phyloP scores from a whole-genome alignment of 1,140 invertebrate species.

The Drusus annulatus region DNA sequence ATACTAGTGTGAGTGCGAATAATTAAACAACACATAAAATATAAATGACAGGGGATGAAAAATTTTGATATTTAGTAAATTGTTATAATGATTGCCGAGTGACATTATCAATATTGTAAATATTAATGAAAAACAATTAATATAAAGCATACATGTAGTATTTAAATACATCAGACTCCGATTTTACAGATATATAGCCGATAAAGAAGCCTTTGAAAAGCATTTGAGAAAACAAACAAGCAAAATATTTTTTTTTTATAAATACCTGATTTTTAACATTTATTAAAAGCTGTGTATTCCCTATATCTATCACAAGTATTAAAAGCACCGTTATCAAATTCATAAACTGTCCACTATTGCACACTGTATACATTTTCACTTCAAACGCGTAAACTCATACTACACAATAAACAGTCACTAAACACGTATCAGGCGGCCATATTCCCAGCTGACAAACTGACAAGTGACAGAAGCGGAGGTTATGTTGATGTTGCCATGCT shows the following conservation, averaged over 20 bases:
- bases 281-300: conserved; percentile 73
- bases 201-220: neutral
- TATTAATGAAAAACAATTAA: no score
- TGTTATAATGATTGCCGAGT: no score
- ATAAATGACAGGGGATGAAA: no score
- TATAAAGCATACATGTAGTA: no score
- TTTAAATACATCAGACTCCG: neutral
- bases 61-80: no score
- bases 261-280: conserved; percentile 79
- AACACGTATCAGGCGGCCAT: conserved; percentile 35
- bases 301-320: conserved; percentile 49
- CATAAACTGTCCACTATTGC: conserved; percentile 30
- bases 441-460: conserved; percentile 50
- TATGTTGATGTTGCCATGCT: conserved; percentile 34
- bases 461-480: conserved; percentile 47
- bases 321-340: conserved; percentile 48
- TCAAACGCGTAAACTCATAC: conserved; percentile 32
- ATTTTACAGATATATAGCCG: neutral
- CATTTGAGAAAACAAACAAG: neutral
- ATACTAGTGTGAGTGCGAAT: no score
- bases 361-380: conserved; percentile 46
- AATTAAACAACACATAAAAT: no score
- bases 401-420: conserved; percentile 26
- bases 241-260: neutral
- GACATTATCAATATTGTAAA: no score